Conservation (phyloP, 2,113 vertebrate genomes). For the Antechinus stuartii region DNA sequence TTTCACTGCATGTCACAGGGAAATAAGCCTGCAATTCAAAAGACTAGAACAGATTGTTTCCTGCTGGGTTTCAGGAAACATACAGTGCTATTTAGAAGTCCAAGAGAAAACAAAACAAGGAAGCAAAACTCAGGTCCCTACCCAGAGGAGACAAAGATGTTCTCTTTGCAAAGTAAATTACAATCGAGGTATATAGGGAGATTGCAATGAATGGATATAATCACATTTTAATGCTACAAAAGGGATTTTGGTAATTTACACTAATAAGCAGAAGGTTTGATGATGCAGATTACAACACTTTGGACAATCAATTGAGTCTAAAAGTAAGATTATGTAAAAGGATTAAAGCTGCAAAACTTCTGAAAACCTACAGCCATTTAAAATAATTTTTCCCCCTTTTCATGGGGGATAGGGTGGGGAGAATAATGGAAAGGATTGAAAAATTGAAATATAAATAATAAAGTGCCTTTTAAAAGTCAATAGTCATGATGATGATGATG, state of each 20-base stretch:
- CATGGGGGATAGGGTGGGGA: not conserved
- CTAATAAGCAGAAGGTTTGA: not conserved
- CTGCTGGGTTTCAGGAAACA: not conserved
- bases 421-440: not conserved
- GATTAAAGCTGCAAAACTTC: not conserved
- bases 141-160: not conserved
- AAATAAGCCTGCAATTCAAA: slow-evolving; percentile 17
- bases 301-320: not conserved
- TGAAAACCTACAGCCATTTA: not conserved
- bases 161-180: not conserved
- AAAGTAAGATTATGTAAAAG: not conserved
- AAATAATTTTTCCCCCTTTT: not conserved
- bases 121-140: not conserved
- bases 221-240: not conserved
- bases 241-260: not conserved
- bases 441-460: not conserved
- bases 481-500: not conserved
- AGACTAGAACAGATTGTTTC: not conserved
- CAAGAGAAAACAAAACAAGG: not conserved
- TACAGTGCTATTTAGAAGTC: not conserved
- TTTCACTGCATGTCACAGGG: not conserved
- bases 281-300: not conserved
- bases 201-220: not conserved
- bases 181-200: not conserved
- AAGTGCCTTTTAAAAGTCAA: not conserved